phyloP scores from a whole-genome alignment of 2,113 vertebrate species.

The Spheniscus mendiculus region DNA sequence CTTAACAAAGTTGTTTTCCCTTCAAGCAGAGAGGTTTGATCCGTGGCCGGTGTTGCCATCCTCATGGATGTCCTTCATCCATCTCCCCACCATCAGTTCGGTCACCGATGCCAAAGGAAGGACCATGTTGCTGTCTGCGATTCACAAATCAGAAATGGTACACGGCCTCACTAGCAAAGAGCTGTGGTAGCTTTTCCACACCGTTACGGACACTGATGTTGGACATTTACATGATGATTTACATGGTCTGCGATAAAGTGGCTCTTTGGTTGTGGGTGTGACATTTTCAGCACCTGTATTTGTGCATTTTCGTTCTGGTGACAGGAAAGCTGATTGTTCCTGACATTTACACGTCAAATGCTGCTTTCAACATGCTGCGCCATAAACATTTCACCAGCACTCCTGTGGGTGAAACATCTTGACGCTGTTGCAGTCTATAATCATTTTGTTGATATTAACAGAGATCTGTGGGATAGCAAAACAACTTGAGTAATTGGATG shows the following conservation, averaged over 20 bases:
- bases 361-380: neutral
- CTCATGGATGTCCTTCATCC: neutral
- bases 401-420: conserved; percentile 49
- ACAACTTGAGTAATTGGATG: conserved; percentile 31
- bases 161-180: neutral
- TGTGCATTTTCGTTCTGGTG: neutral
- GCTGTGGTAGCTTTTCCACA: neutral
- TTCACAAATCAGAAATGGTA: rapidly evolving
- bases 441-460: conserved; percentile 58
- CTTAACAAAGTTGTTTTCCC: neutral
- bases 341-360: conserved; percentile 53
- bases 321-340: neutral
- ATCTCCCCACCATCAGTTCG: rapidly evolving
- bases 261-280: neutral
- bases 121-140: rapidly evolving
- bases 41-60: neutral
- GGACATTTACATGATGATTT: neutral
- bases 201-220: neutral
- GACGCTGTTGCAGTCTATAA: conserved; percentile 28
- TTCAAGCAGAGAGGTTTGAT: neutral
- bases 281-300: neutral
- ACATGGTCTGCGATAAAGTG: neutral
- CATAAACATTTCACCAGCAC: neutral
- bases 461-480: conserved; percentile 20
- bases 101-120: rapidly evolving